phyloP scores from a whole-genome alignment of 2,888 invertebrate genomes.

The Noctua comes region DNA sequence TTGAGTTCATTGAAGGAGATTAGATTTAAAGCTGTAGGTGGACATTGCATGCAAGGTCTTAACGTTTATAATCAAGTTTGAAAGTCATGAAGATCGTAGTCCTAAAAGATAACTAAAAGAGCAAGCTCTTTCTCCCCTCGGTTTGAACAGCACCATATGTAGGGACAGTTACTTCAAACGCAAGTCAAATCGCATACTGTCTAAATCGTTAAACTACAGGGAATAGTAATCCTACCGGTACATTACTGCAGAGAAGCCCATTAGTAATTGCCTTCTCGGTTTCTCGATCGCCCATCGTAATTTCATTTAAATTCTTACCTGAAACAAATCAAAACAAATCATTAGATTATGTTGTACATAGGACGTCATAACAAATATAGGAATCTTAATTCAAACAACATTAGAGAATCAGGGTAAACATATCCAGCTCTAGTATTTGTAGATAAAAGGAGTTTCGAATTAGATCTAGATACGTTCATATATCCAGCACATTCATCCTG shows the following conservation, averaged over 20 bases:
- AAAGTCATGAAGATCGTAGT: not conserved
- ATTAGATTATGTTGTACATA: conserved; percentile 18
- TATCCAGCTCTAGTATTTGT: not conserved
- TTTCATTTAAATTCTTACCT: conserved; percentile 54
- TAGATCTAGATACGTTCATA: conserved; percentile 29
- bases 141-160: not conserved
- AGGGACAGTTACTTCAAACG: too few relatives aligned
- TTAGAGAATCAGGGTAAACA: not conserved
- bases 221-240: not conserved
- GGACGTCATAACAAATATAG: not conserved
- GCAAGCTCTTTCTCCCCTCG: not conserved
- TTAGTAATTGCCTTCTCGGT: not conserved
- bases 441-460: conserved; percentile 28
- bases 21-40: conserved; percentile 13
- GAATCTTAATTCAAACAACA: not conserved
- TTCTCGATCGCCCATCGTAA: not conserved
- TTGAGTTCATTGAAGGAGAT: conserved; percentile 43
- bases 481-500: conserved; percentile 25
- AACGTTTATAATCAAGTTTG: not conserved
- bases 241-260: not conserved
- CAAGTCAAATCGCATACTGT: not conserved
- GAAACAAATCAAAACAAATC: conserved; percentile 58
- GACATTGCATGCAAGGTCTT: not conserved
- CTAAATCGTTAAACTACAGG: not conserved
- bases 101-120: not conserved